phyloP scores from a whole-genome alignment of 2,888 invertebrate species.

The Andrena flavipes region DNA sequence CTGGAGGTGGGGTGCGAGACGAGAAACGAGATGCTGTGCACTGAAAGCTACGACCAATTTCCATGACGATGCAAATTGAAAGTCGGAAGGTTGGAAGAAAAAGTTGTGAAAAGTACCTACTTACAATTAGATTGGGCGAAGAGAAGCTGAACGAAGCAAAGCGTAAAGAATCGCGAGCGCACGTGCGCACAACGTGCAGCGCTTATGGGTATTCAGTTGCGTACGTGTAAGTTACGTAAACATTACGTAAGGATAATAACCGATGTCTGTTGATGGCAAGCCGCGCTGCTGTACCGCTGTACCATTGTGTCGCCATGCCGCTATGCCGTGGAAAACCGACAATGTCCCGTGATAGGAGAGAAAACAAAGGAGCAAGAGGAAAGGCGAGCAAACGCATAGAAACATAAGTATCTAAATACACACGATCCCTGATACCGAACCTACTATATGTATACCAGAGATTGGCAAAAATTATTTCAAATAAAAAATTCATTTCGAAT shows the following conservation, averaged over 20 bases:
- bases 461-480: too few relatives aligned
- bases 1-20: not conserved
- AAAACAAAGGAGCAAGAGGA: not conserved
- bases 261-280: conserved; percentile 71
- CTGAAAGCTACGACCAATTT: not conserved
- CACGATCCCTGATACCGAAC: too few relatives aligned
- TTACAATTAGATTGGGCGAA: not conserved
- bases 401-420: too few relatives aligned
- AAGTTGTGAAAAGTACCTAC: too few relatives aligned
- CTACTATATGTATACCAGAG: too few relatives aligned
- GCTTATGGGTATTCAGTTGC: conserved; percentile 49
- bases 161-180: conserved; percentile 25
- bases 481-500: too few relatives aligned
- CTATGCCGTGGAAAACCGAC: not conserved
- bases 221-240: conserved; percentile 79
- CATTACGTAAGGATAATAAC: conserved; percentile 83
- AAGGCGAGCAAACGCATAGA: not conserved
- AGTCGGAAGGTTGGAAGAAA: not conserved
- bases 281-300: conserved; percentile 58
- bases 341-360: too few relatives aligned
- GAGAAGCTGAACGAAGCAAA: conserved; percentile 4
- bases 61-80: too few relatives aligned
- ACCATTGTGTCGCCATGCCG: not conserved
- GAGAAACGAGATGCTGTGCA: not conserved
- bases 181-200: conserved; percentile 15